phyloP scores from a whole-genome alignment of 2,797 vertebrate species.

The Schizopygopsis malacanthus region DNA sequence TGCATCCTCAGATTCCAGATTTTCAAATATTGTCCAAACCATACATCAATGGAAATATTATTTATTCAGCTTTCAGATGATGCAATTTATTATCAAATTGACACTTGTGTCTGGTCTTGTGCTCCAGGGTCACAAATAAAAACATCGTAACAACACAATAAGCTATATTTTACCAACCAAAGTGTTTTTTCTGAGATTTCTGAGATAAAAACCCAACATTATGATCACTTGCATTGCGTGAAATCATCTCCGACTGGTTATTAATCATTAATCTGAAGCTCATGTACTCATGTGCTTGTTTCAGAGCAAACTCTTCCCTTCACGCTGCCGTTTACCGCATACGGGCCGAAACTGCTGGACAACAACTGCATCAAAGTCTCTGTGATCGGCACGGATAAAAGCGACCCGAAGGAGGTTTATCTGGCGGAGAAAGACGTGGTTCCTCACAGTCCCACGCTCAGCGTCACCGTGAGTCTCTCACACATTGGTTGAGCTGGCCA shows the following conservation, averaged over 20 bases:
- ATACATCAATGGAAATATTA: too few relatives aligned
- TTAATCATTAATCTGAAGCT: not conserved
- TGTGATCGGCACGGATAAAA: conserved; percentile 65
- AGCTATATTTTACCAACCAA: too few relatives aligned
- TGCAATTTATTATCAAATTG: too few relatives aligned
- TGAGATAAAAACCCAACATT: not conserved
- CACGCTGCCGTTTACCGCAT: conserved; percentile 71
- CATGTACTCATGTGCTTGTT: not conserved
- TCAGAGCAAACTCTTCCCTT: conserved; percentile 66
- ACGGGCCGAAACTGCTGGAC: conserved; percentile 66
- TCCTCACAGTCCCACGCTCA: conserved; percentile 71
- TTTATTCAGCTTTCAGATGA: too few relatives aligned
- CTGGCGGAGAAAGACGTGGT: conserved; percentile 76
- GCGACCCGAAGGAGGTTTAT: conserved; percentile 43
- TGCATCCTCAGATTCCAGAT: too few relatives aligned
- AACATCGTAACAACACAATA: too few relatives aligned
- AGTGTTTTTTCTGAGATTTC: too few relatives aligned
- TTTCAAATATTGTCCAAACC: too few relatives aligned
- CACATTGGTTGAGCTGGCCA: too few relatives aligned
- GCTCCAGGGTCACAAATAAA: not conserved
- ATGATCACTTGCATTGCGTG: not conserved
- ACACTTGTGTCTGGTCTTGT: too few relatives aligned
- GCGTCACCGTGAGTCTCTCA: conserved; percentile 71
- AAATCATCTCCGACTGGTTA: not conserved
- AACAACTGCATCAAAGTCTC: conserved; percentile 78